Base-by-base conservation (phyloP, 2,797 vertebrate species). In the Sphenopsis melanotis region DNA sequence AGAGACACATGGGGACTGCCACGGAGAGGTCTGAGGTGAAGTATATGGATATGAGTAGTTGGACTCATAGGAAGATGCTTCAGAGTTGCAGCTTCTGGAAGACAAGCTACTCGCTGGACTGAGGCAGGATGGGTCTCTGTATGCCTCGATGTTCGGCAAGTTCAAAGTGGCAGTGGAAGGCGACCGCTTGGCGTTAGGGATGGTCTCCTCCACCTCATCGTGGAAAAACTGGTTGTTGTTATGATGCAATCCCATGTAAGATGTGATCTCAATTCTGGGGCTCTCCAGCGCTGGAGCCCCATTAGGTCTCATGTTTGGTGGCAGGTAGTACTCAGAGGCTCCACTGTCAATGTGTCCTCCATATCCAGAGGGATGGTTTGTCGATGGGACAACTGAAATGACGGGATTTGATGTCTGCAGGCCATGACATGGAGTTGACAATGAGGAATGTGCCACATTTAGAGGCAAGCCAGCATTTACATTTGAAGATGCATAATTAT, bases 91-190 rank as follows among this genome's bases (percentile, higher is more conserved):
- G 97, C 99, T 99, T 74, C 99, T 98, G 4, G 99, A 99, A 15
- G 99, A 99, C 85, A 99, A 95, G 95, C 99, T 99, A 98, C 99
- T 99, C 5, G 99, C 99, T 0, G 99, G 99, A 94, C 99, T 99
- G 68, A 99, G 98, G 97, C 99, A 99, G 59, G 98, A 98, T 0
- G 99, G 99, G 97, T 99, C 99, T 17, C 99, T 98, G 96, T 99
- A 99, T 0, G 98, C 98, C 42, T 99, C 99, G 3, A 98, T 98
- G 81, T 97, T 98, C 4, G 99, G 99, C 90, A 99, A 98, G 69
- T 97, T 98, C 98, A 99, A 94, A 6, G 99, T 99, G 94, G 98
- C 98, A 0, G 99, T 98, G 90, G 99, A 98, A 72, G 99, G 98
- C 0, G 98, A 94, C 18, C 98, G 96, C 96, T 98, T 99, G 85